phyloP scores from a whole-genome alignment of 2,113 vertebrate genomes.

The Festucalex cinctus region DNA sequence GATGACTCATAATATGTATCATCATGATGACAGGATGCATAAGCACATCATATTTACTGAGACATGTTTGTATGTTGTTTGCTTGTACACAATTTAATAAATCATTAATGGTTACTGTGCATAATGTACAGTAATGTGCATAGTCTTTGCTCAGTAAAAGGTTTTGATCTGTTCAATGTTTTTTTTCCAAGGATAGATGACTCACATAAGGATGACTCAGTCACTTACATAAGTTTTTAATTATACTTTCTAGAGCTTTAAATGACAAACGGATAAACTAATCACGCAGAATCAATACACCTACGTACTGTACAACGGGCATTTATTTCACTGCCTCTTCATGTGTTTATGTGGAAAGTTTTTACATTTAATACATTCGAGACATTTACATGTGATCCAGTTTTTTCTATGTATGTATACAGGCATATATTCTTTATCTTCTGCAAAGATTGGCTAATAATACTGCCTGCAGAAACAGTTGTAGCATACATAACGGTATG shows the following conservation, averaged over 20 bases:
- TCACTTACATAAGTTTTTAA: constrained; percentile 20
- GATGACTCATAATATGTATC: neutral
- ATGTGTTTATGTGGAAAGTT: neutral
- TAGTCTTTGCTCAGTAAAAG: neutral
- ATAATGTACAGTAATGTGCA: neutral
- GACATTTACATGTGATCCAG: neutral
- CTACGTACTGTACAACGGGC: neutral
- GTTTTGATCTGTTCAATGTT: neutral
- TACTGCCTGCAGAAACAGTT: too few relatives aligned
- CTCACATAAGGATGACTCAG: constrained; percentile 40
- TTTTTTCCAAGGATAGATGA: constrained; percentile 13
- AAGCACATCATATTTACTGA: neutral
- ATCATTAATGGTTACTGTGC: neutral
- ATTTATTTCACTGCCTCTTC: neutral
- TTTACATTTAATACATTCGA: neutral
- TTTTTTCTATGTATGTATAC: too few relatives aligned
- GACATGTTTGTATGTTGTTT: neutral
- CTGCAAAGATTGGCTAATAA: too few relatives aligned
- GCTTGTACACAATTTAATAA: neutral
- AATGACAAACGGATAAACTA: neutral
- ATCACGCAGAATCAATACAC: neutral
- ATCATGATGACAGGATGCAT: neutral
- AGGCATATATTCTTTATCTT: too few relatives aligned
- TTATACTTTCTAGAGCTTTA: neutral
- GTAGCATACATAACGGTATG: too few relatives aligned